phyloP scores from a whole-genome alignment of 2,113 vertebrate genomes.

The Austrofundulus limnaeus region DNA sequence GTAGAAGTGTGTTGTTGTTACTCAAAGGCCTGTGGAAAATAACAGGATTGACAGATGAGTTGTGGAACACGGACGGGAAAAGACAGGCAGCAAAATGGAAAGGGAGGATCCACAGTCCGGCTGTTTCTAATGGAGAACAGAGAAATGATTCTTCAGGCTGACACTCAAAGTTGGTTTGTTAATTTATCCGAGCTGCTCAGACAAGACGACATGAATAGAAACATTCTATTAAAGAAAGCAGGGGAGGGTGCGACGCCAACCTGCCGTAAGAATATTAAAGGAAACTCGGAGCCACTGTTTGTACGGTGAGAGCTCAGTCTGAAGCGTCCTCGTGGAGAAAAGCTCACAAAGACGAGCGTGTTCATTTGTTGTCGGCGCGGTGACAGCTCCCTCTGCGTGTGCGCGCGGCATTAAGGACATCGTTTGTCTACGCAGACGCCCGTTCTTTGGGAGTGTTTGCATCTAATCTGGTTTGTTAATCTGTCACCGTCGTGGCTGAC shows the following conservation, averaged over 20 bases:
- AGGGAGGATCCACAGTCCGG: slow-evolving; percentile 56
- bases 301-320: neutral
- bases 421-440: slow-evolving; percentile 1
- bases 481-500: slow-evolving; percentile 5
- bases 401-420: neutral
- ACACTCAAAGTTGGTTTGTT: slow-evolving; percentile 53
- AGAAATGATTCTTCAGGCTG: slow-evolving; percentile 59
- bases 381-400: neutral
- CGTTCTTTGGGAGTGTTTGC: neutral
- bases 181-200: slow-evolving; percentile 61
- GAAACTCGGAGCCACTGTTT: neutral
- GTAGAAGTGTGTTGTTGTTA: slow-evolving; percentile 37
- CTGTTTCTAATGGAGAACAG: slow-evolving; percentile 63
- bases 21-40: slow-evolving; percentile 56
- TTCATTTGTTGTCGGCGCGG: slow-evolving; percentile 6
- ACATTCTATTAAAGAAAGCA: slow-evolving; percentile 27
- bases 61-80: slow-evolving; percentile 47
- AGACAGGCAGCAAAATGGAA: slow-evolving; percentile 61
- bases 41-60: slow-evolving; percentile 62
- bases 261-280: neutral
- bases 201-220: slow-evolving; percentile 42
- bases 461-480: neutral
- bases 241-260: slow-evolving; percentile 5
- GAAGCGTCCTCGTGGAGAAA: neutral
- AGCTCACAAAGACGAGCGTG: neutral